phyloP scores from a whole-genome alignment of 2,113 vertebrate genomes.

The Larimichthys crocea region DNA sequence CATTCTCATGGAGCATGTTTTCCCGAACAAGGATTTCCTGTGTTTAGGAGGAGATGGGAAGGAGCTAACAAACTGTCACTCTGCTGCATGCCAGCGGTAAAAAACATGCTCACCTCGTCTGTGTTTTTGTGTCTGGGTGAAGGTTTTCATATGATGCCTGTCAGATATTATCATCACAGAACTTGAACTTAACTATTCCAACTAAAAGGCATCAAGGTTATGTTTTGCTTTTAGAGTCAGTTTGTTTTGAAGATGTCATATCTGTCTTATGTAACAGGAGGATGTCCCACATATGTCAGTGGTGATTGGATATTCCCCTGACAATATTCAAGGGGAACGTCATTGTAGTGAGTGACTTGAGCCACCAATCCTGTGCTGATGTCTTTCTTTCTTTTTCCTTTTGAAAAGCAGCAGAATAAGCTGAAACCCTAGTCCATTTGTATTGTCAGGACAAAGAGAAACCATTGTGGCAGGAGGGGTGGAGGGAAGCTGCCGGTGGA shows the following conservation, averaged over 20 bases:
- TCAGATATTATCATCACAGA: slow-evolving; percentile 11
- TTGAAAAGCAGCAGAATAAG: slow-evolving; percentile 86
- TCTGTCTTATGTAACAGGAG: slow-evolving; percentile 38
- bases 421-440: slow-evolving; percentile 86
- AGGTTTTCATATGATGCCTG: slow-evolving; percentile 9
- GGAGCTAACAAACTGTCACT: slow-evolving; percentile 39
- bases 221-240: not conserved
- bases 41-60: slow-evolving; percentile 55
- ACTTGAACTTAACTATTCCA: not conserved
- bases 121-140: slow-evolving; percentile 20
- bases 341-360: slow-evolving; percentile 72
- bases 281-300: slow-evolving; percentile 62
- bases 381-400: slow-evolving; percentile 83
- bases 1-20: slow-evolving; percentile 40
- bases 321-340: slow-evolving; percentile 66
- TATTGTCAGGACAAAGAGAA: slow-evolving; percentile 81
- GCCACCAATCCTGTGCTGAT: slow-evolving; percentile 79
- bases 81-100: slow-evolving; percentile 40
- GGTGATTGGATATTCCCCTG: slow-evolving; percentile 57
- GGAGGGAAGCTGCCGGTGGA: slow-evolving; percentile 64
- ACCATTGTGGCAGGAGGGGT: slow-evolving; percentile 72
- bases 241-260: slow-evolving; percentile 20
- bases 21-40: slow-evolving; percentile 65
- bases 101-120: slow-evolving; percentile 23
- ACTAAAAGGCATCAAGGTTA: not conserved